Base-by-base conservation (phyloP, 2,797 vertebrate species). In the Peromyscus eremicus region DNA sequence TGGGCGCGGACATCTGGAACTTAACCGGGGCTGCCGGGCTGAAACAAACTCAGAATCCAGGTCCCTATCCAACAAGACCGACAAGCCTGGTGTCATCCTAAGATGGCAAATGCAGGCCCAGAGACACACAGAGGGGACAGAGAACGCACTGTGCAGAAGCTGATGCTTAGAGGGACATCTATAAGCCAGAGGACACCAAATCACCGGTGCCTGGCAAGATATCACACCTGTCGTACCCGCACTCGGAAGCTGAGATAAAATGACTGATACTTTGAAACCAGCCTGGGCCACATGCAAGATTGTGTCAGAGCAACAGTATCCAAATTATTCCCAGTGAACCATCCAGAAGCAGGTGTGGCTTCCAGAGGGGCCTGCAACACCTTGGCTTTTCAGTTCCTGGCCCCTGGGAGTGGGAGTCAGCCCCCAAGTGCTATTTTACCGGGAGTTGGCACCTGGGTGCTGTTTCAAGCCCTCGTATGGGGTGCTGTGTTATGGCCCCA, bases 111-210 rank as follows among this genome's bases (percentile, higher is more conserved):
- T 14, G 1, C 2, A 19, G 79, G 73, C 29, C 57, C 32, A 32
- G 62, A 79, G 79, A 64, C 4, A 68, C 21, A 29, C 5, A 27
- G 14, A 76, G 8, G 17, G 25, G 12, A 23, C 21, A 34, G 55
- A 46, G n/a, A 55, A 40, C 2, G 9, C 0, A 1, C 27, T 32
- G 0, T 0, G 2, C 2, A 27, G 6, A 66, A 25, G 55, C 1
- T 5, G n/a, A 43, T 21, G 79, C 27, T 2, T 10, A 17, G 10
- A 32, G 27, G 0, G 2, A 27, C 0, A 19, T 16, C 46, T 76
- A 1, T 17, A 12, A 83, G 3, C 37, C 11, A 16, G 55, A 4
- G 68, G 37, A 46, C 27, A 32, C 6, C 34, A 4, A 34, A 27
- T 29, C 29, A 49, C 21, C 4, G 1, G 34, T 1, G 0, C 21